These are phyloP conservation scores for Vulpes lagopus DNA, from an alignment of 2,113 vertebrate genomes.

Conservation along the genomic window DNA sequence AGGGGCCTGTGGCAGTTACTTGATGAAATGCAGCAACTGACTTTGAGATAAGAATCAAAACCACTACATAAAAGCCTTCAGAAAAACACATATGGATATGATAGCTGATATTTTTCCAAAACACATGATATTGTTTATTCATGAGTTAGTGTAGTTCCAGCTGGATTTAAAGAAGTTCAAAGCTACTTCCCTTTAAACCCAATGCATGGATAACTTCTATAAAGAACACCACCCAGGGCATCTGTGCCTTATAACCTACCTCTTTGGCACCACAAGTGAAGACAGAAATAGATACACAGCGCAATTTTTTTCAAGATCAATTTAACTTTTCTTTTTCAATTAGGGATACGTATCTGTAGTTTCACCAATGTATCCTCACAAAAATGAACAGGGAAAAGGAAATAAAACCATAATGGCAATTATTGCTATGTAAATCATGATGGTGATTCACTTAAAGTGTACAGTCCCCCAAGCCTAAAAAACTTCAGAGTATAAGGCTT, in stretches of 20 bases:
- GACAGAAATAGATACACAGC: not conserved
- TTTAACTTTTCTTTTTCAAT: not conserved
- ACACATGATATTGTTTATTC: constrained; percentile 1
- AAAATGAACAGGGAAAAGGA: not conserved
- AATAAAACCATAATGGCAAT: not conserved
- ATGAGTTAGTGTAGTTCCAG: not conserved
- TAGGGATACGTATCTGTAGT: not conserved
- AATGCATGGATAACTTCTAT: not conserved
- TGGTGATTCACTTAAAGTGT: not conserved
- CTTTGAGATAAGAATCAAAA: constrained; percentile 61
- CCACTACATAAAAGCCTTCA: not conserved
- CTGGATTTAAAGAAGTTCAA: not conserved
- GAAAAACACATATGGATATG: not conserved
- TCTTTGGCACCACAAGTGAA: not conserved
- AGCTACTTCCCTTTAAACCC: not conserved
- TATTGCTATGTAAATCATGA: not conserved
- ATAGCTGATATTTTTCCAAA: not conserved
- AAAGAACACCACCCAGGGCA: not conserved
- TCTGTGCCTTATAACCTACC: not conserved
- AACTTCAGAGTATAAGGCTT: not conserved
- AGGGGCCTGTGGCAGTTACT: constrained; percentile 59
- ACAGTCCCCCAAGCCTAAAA: not conserved
- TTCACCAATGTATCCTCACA: not conserved
- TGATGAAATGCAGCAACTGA: constrained; percentile 75
- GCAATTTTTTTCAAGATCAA: not conserved